Percentiles rank a stretch among this genome's conserved stretches.
These are phyloP conservation scores for Etheostoma spectabile DNA, from an alignment of 2,113 vertebrate species.

Conservation along the genomic window DNA sequence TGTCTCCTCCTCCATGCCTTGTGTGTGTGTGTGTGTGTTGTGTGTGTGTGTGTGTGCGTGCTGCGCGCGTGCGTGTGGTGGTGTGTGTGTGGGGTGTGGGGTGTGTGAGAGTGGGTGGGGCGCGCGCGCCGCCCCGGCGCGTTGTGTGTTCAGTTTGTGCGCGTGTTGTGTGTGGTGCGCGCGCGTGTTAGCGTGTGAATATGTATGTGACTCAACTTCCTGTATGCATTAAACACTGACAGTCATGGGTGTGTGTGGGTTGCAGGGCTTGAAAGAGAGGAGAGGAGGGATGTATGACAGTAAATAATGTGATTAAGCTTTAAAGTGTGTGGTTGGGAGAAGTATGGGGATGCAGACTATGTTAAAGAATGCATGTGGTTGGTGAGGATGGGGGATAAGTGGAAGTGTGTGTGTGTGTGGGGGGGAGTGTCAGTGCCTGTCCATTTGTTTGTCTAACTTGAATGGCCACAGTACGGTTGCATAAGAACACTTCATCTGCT, in stretches of 20 bases:
- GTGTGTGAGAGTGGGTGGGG: too few relatives aligned
- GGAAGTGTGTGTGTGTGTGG: slow-evolving; percentile 6
- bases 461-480: slow-evolving; percentile 56
- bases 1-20: slow-evolving; percentile 17
- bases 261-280: slow-evolving; percentile 17
- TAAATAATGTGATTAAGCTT: slow-evolving; percentile 71
- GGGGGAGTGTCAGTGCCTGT: slow-evolving; percentile 17
- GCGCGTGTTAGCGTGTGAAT: slow-evolving; percentile 22
- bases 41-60: too few relatives aligned
- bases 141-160: too few relatives aligned
- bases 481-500: slow-evolving; percentile 57
- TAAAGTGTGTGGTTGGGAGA: slow-evolving; percentile 43
- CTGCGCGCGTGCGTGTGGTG: too few relatives aligned
- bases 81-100: neutral
- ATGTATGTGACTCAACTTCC: slow-evolving; percentile 73
- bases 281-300: slow-evolving; percentile 40
- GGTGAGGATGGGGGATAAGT: slow-evolving; percentile 14
- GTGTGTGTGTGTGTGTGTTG: neutral
- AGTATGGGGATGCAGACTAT: slow-evolving; percentile 44
- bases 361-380: slow-evolving; percentile 45
- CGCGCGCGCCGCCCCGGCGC: too few relatives aligned
- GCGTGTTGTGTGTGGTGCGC: too few relatives aligned
- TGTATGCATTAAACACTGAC: slow-evolving; percentile 53
- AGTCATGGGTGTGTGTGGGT: slow-evolving; percentile 49
- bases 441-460: slow-evolving; percentile 36